A percentile compares a stretch with the other conserved stretches of the same genome.
phyloP scores from a whole-genome alignment of 2,888 invertebrate species.

The Noctua pronuba region DNA sequence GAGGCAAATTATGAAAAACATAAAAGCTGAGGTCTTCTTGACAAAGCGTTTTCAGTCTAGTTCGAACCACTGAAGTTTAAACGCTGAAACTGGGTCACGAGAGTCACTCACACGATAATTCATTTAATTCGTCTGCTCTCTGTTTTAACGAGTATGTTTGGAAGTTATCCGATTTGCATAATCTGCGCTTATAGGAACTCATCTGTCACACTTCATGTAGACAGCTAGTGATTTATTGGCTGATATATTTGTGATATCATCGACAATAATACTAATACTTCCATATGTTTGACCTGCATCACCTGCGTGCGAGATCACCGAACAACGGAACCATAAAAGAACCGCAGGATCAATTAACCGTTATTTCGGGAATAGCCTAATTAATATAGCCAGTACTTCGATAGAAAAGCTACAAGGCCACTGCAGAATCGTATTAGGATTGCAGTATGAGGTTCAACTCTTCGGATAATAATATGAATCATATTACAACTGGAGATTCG shows the following conservation, averaged over 20 bases:
- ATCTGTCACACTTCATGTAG: slow-evolving; percentile 10
- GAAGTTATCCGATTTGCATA: neutral
- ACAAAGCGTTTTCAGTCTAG: slow-evolving; percentile 3
- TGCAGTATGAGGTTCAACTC: neutral
- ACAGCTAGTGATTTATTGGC: slow-evolving; percentile 23
- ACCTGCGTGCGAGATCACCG: neutral
- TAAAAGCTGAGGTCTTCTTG: neutral
- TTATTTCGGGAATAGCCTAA: neutral
- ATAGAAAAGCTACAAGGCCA: neutral
- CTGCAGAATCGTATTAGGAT: neutral
- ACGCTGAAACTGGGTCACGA: slow-evolving; percentile 8
- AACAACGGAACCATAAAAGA: neutral
- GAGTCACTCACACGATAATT: neutral
- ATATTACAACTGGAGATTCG: neutral
- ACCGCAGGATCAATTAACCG: no score
- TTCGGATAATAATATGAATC: neutral
- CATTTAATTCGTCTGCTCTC: neutral
- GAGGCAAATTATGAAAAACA: neutral
- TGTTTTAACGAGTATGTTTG: neutral
- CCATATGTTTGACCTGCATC: neutral
- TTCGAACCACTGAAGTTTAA: neutral
- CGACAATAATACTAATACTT: neutral
- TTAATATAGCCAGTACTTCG: neutral
- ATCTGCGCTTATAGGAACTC: neutral
- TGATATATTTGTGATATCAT: slow-evolving; percentile 12